A percentile compares a stretch with the other conserved stretches of the same genome.
phyloP scores from a whole-genome alignment of 2,888 invertebrate species.

The Agonopterix alstromeriana region DNA sequence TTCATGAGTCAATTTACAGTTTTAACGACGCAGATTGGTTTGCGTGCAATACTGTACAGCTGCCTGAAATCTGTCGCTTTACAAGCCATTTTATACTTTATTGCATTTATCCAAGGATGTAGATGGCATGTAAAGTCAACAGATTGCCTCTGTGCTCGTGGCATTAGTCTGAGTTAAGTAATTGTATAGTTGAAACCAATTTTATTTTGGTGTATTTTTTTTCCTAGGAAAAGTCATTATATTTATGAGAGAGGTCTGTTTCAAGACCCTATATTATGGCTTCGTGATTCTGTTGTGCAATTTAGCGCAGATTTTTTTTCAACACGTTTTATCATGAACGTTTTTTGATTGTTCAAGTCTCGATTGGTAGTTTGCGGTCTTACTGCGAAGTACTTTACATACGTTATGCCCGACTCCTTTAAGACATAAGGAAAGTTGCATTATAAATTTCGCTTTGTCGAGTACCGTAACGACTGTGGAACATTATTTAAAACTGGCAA shows the following conservation, averaged over 20 bases:
- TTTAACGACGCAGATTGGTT: too few species aligned
- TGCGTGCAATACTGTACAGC: not conserved
- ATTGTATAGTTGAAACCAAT: conserved; percentile 41
- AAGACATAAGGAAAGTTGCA: too few species aligned
- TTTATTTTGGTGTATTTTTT: conserved; percentile 46
- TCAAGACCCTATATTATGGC: conserved; percentile 36
- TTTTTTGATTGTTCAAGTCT: conserved; percentile 9
- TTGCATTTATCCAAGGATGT: conserved; percentile 9
- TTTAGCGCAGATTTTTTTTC: conserved; percentile 4
- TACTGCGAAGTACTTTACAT: too few species aligned
- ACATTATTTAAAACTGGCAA: too few species aligned
- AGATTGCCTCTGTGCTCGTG: conserved; percentile 5
- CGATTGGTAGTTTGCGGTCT: too few species aligned
- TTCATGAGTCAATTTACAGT: not conserved
- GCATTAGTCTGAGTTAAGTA: conserved; percentile 17
- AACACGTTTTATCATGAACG: conserved; percentile 1
- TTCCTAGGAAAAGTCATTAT: conserved; percentile 50
- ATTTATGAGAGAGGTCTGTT: conserved; percentile 53
- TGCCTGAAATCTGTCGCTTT: not conserved
- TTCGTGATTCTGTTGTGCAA: conserved; percentile 15
- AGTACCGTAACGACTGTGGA: too few species aligned
- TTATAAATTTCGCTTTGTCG: too few species aligned
- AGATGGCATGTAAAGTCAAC: not conserved
- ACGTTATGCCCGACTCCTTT: too few species aligned
- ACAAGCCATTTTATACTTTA: conserved; percentile 1